These are phyloP conservation scores for Creontiades dilutus DNA, from an alignment of 2,888 invertebrate species.

Conservation along the genomic window DNA sequence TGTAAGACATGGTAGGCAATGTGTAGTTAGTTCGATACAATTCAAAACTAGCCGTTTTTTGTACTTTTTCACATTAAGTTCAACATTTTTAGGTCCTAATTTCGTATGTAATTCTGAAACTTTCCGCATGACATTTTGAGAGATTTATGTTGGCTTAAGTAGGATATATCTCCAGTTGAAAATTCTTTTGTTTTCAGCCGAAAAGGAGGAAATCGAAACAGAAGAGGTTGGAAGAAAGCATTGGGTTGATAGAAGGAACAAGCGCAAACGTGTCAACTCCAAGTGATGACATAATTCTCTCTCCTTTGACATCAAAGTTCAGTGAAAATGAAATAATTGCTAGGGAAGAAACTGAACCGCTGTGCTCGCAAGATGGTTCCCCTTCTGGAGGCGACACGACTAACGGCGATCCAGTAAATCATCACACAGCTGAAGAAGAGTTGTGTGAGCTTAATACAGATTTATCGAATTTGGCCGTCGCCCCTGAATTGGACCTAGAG, in stretches of 20 bases:
- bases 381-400: background rate
- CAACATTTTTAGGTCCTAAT: no score
- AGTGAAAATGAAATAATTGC: background rate
- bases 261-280: background rate
- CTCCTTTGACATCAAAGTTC: conserved; percentile 38
- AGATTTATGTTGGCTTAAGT: no score
- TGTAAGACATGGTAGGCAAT: no score
- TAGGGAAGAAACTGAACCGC: background rate
- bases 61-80: no score
- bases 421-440: background rate
- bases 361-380: background rate
- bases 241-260: conserved; percentile 33
- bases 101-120: no score
- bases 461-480: conserved; percentile 14
- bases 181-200: background rate
- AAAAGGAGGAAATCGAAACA: conserved; percentile 59
- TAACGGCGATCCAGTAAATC: background rate
- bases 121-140: no score
- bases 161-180: no score
- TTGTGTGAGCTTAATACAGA: background rate
- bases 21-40: no score
- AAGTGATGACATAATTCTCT: conserved; percentile 47
- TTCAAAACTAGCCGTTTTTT: no score
- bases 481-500: conserved; percentile 41
- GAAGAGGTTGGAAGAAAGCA: conserved; percentile 29